Evolutionary conservation across 2,113 vertebrate genomes (phyloP).

Genomic region (Hypocryptadius cinnamomeus): DNA sequence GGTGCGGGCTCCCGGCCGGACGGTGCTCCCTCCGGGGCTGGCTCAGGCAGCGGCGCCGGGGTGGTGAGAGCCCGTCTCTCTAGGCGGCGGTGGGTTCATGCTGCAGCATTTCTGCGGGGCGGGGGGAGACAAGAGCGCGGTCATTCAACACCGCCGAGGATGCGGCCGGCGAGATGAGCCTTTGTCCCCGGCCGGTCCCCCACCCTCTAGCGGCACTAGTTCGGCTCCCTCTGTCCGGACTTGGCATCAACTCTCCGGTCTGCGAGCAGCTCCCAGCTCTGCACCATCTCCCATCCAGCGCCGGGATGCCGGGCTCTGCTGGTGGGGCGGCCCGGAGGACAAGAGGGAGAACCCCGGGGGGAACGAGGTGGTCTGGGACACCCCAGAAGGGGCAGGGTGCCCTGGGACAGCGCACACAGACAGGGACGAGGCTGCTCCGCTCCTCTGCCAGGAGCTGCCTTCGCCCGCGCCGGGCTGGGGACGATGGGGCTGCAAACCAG

Average conservation of each 20-base stretch:
- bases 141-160: background rate
- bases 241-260: background rate
- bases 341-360: background rate
- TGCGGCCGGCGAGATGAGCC: background rate
- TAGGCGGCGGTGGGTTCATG: constrained; percentile 15
- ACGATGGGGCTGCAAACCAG: background rate
- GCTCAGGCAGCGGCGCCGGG: background rate
- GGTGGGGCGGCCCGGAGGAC: background rate
- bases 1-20: background rate
- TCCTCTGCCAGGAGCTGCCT: background rate
- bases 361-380: background rate
- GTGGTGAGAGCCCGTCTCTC: background rate
- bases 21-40: background rate
- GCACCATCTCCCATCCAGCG: background rate
- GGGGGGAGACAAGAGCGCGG: background rate
- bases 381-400: background rate
- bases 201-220: background rate
- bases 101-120: constrained; percentile 53
- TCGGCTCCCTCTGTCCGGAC: background rate
- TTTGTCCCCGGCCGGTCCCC: background rate
- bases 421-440: background rate
- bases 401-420: background rate
- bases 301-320: background rate
- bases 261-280: background rate
- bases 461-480: background rate